Evolutionary conservation across 2,888 invertebrate species (phyloP), one percentile per base, ranked within the genome.

Genomic region (Scaptomyza cyrtandrae): DNA sequence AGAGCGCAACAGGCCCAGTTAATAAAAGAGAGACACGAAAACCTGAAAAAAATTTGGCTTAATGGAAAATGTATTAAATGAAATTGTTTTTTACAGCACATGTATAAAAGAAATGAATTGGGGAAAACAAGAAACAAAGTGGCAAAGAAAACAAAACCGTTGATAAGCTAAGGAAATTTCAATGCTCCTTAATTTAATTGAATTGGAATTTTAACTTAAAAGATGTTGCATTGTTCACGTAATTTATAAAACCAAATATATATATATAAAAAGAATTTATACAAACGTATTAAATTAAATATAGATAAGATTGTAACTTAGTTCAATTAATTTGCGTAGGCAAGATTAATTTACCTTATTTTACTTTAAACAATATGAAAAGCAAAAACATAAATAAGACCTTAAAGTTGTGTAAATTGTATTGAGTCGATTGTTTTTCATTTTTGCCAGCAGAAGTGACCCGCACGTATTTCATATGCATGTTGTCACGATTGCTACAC

Each of bases 1-100:
- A 50, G 53, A 62, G 58, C 39, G 73, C 72, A 79, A 70, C 80
- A 76, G 73, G 64, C 60, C 11, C 49, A 35, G n/a, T 57, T 39
- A 50, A 31, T 1, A 41, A 27, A 27, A 31, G 6, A 35, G 35
- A 37, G 11, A 11, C 19, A 41, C 11, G 29, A 43, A 24, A 14
- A 55, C 45, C 37, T 52, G 9, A 60, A 16, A 44, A 54, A 71
- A 74, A 74, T 73, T 66, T 62, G 55, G 43, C 78, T 61, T 71
- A 74, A 83, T 77, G 62, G 54, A 61, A 83, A 54, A 69, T 75
- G 63, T 68, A 59, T 80, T 68, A 63, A 63, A 83, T 71, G 65
- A 65, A 77, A 80, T 80, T 80, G 60, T 50, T 60, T 67, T 60
- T 31, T 48, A 52, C 44, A 53, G 49, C 10, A 37, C 33, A 63